Evolutionary conservation across 2,113 vertebrate species (phyloP).

Genomic region (Okapia johnstoni): DNA sequence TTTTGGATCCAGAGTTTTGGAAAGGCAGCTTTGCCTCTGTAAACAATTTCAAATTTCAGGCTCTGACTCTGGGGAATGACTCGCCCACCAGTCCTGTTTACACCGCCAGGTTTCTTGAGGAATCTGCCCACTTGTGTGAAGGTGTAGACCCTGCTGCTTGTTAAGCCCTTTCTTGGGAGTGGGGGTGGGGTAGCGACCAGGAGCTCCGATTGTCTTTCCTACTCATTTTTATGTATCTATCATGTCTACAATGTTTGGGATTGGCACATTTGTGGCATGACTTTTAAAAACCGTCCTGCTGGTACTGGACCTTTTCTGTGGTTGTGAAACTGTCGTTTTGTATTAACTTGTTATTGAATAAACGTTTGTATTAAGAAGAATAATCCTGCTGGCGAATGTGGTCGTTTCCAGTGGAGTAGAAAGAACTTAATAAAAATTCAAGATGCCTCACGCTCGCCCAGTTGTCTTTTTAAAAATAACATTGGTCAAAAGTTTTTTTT

Average conservation of each 20-base stretch:
- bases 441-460: conserved; percentile 64
- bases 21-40: background rate
- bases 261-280: background rate
- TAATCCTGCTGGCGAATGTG: conserved; percentile 21
- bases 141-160: background rate
- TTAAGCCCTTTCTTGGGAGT: background rate
- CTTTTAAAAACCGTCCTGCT: conserved; percentile 47
- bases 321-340: conserved; percentile 70
- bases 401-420: conserved; percentile 67
- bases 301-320: conserved; percentile 51
- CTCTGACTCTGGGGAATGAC: background rate
- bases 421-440: conserved; percentile 62
- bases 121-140: background rate
- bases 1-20: background rate
- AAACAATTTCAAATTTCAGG: background rate
- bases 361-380: conserved; percentile 57
- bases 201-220: background rate
- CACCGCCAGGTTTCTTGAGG: background rate
- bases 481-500: background rate
- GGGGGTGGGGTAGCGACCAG: background rate
- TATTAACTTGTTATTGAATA: conserved; percentile 73
- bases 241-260: background rate
- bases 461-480: background rate
- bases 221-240: conserved; percentile 33
- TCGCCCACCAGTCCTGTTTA: background rate